phyloP scores from a whole-genome alignment of 2,797 vertebrate genomes.

The Gastrophryne carolinensis region DNA sequence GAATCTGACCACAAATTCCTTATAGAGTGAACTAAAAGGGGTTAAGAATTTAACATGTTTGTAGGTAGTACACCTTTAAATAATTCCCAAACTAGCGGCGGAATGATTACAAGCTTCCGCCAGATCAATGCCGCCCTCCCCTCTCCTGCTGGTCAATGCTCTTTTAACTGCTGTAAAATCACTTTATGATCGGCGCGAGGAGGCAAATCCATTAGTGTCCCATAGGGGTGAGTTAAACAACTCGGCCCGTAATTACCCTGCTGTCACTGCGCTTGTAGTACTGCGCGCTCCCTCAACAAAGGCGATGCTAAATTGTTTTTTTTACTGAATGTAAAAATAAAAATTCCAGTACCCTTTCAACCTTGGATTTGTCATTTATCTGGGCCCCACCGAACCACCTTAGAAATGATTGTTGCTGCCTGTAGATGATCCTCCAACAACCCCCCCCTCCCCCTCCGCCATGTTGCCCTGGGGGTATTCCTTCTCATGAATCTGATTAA shows the following conservation, averaged over 20 bases:
- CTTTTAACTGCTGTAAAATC: constrained; percentile 26
- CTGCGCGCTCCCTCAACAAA: constrained; percentile 25
- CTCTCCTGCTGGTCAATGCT: constrained; percentile 12
- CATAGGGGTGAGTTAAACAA: constrained; percentile 21
- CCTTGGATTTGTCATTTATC: constrained; percentile 50
- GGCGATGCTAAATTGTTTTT: constrained; percentile 38
- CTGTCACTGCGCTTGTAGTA: constrained; percentile 22
- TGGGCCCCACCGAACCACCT: constrained; percentile 28
- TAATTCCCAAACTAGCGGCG: constrained; percentile 10
- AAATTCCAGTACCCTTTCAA: neutral
- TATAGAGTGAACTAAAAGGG: too few species aligned
- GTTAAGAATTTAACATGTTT: too few species aligned
- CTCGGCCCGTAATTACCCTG: constrained; percentile 34
- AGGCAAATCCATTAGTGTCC: constrained; percentile 17
- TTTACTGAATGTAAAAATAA: neutral
- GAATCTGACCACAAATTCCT: too few species aligned
- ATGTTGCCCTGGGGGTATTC: constrained; percentile 63
- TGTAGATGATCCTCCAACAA: constrained; percentile 60
- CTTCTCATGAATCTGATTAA: constrained; percentile 67
- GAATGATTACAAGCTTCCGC: constrained; percentile 20
- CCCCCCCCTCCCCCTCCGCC: constrained; percentile 50
- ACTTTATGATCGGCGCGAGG: neutral
- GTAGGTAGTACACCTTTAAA: neutral
- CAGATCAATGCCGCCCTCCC: constrained; percentile 10
- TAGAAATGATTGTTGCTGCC: too few species aligned